Evolutionary conservation across 2,797 vertebrate species (phyloP), one percentile per base, ranked within the genome.

Genomic region (Agapornis canus): DNA sequence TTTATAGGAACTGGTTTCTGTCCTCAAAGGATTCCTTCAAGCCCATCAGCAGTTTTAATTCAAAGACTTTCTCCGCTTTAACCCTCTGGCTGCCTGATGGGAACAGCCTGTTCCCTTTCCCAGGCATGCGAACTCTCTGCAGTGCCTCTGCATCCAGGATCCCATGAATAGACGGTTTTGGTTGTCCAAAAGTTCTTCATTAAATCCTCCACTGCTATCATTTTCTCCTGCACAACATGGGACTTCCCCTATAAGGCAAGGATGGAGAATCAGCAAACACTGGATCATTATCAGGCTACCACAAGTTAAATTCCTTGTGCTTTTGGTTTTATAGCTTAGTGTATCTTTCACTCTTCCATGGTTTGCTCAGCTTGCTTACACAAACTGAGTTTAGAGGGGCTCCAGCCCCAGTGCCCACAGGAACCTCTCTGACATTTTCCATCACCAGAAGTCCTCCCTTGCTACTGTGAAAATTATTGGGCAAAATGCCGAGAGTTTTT

Each of bases 21-120:
- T 86, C 86, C 82, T 92, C 82, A 91, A 91, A 93, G 72, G 86
- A 69, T 71, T n/a, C 92, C 71, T 63, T 86, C 60, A 57, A 88
- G 37, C 42, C 66, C 57, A 78, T 94, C 90, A 68, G 56, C 37
- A 52, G 26, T 60, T 94, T 75, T 70, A 13, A 69, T 81, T 70
- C 88, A n/a, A 66, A 80, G 82, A 4, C 3, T 80, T 85, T 80
- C 25, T 80, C 40, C 29, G 20, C 13, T 70, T 92, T 89, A 92
- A 86, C 83, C 77, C 70, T 25, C 72, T 1, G 0, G 45, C 35
- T 64, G 48, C 45, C 40, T 1, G 4, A 35, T 0, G 14, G 40
- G 51, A 78, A 10, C 2, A 3, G 48, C 60, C 18, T 0, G 0
- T 65, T 56, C n/a, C 26, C 31, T 18, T 35, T 60, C n/a, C 14